phyloP scores from a whole-genome alignment of 2,113 vertebrate species.

The Struthidea cinerea region DNA sequence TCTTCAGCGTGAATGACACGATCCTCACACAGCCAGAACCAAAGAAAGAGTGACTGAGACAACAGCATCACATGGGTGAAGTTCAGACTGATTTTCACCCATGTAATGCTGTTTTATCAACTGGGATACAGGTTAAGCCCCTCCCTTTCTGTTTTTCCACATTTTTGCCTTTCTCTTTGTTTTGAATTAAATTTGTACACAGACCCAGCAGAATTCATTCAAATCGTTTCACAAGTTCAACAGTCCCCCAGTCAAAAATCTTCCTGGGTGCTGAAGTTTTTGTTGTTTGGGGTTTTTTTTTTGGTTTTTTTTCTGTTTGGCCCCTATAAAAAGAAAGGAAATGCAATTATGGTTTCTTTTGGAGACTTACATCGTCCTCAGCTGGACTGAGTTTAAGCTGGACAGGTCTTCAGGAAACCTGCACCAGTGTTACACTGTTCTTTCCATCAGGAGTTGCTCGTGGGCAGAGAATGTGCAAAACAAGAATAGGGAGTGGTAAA shows the following conservation, averaged over 20 bases:
- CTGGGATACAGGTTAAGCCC: slow-evolving; percentile 66
- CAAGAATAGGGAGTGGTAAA: slow-evolving; percentile 40
- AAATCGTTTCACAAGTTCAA: not conserved
- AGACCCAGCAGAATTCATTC: slow-evolving; percentile 6
- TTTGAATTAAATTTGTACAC: slow-evolving; percentile 1
- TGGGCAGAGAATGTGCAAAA: slow-evolving; percentile 51
- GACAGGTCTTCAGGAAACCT: not conserved
- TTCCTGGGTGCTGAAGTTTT: not conserved
- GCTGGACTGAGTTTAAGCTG: not conserved
- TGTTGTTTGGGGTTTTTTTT: not conserved
- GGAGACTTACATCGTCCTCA: not conserved
- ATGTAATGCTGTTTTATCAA: slow-evolving; percentile 69
- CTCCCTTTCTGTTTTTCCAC: slow-evolving; percentile 62
- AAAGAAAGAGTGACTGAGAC: slow-evolving; percentile 64
- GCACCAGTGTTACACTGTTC: not conserved
- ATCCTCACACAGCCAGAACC: slow-evolving; percentile 59
- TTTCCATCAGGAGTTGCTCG: not conserved
- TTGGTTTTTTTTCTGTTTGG: not conserved
- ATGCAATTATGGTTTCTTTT: not conserved
- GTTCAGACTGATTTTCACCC: slow-evolving; percentile 67
- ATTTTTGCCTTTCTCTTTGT: slow-evolving; percentile 55
- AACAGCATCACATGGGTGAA: slow-evolving; percentile 71
- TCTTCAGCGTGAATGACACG: slow-evolving; percentile 56
- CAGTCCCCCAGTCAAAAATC: not conserved
- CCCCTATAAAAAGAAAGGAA: not conserved